A percentile compares a stretch with the other conserved stretches of the same genome.
phyloP scores from a whole-genome alignment of 2,797 vertebrate genomes.

The Hipposideros larvatus region DNA sequence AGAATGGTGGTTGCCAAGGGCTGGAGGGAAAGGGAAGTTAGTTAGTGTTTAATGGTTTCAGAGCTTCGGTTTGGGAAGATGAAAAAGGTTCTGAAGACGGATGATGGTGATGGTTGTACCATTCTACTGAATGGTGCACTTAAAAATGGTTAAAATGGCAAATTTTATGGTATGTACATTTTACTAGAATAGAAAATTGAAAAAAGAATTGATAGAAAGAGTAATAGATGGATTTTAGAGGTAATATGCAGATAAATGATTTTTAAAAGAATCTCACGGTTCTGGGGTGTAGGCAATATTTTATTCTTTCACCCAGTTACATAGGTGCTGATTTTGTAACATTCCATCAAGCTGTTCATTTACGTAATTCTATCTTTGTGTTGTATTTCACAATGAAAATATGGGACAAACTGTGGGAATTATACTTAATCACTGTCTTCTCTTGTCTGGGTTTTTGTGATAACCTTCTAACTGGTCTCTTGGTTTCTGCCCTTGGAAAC shows the following conservation, averaged over 20 bases:
- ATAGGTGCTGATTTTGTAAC: neutral
- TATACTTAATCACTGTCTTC: neutral
- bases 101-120: no score
- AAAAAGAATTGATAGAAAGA: neutral
- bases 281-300: neutral
- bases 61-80: neutral
- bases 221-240: neutral
- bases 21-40: neutral
- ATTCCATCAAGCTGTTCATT: neutral
- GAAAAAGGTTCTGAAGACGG: neutral
- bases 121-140: neutral
- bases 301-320: neutral
- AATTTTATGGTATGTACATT: neutral
- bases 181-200: neutral
- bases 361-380: neutral
- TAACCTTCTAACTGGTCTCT: neutral
- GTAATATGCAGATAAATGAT: neutral
- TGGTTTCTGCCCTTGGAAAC: neutral
- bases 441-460: neutral
- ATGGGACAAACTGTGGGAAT: neutral
- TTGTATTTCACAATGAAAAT: constrained; percentile 18
- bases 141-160: neutral
- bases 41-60: neutral
- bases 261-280: neutral
- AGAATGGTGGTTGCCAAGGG: neutral